Conservation (phyloP, 2,113 vertebrate genomes). For the Pterocles orientalis region DNA sequence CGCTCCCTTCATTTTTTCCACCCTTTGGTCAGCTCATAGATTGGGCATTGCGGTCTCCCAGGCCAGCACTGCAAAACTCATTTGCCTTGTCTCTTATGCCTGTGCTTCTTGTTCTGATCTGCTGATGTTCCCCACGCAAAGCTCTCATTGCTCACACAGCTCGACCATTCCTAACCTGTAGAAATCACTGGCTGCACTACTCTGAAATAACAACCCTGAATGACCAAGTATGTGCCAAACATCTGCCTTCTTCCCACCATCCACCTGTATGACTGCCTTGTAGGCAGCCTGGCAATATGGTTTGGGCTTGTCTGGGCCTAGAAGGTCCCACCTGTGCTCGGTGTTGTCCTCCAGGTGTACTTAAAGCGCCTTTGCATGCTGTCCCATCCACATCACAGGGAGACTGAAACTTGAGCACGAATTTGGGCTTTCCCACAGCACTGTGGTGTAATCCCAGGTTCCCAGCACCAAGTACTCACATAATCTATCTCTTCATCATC, state of each 20-base stretch:
- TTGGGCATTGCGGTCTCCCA: not conserved
- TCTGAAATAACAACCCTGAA: not conserved
- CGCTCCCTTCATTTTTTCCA: not conserved
- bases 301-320: not conserved
- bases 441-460: not conserved
- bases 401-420: not conserved
- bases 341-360: not conserved
- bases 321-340: not conserved
- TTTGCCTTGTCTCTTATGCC: not conserved
- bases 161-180: conserved; percentile 74
- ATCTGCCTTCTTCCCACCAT: not conserved
- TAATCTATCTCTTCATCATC: conserved; percentile 94
- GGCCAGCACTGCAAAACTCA: not conserved
- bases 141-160: conserved; percentile 76
- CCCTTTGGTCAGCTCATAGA: not conserved
- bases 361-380: not conserved
- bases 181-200: not conserved
- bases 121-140: not conserved
- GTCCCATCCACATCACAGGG: not conserved
- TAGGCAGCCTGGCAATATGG: not conserved
- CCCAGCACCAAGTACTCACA: conserved; percentile 75
- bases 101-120: not conserved
- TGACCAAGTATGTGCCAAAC: fast-evolving
- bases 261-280: not conserved
- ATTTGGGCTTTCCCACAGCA: not conserved